These are phyloP conservation scores for Spodoptera exigua DNA, from an alignment of 2,888 invertebrate genomes.

Conservation along the genomic window DNA sequence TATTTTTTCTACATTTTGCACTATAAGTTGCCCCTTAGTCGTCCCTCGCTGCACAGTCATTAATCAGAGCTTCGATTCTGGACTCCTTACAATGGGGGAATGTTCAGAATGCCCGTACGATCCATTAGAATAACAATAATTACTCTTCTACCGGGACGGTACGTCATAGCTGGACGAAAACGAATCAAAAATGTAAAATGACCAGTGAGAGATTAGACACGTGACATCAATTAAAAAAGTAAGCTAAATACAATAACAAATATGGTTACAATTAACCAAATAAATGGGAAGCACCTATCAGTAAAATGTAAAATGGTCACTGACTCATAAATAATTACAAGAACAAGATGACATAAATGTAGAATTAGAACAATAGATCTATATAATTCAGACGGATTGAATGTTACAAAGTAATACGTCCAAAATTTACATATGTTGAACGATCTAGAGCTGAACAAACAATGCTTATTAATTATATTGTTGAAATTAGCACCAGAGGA, in stretches of 20 bases:
- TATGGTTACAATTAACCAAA: too few relatives aligned
- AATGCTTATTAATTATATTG: conserved; percentile 3
- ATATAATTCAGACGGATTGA: too few relatives aligned
- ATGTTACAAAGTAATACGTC: too few relatives aligned
- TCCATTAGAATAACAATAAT: conserved; percentile 89
- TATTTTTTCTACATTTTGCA: conserved; percentile 51
- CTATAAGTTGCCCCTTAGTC: conserved; percentile 67
- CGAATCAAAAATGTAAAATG: conserved; percentile 48
- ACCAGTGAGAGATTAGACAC: conserved; percentile 38
- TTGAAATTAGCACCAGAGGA: background rate
- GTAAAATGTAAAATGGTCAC: too few relatives aligned
- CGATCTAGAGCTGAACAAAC: conserved; percentile 14
- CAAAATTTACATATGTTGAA: conserved; percentile 4
- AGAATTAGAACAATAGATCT: too few relatives aligned
- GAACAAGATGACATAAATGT: too few relatives aligned
- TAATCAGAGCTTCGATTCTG: conserved; percentile 88
- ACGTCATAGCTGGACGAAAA: conserved; percentile 56
- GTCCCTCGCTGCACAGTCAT: conserved; percentile 86
- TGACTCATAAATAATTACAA: too few relatives aligned
- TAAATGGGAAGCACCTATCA: too few relatives aligned
- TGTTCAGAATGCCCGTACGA: conserved; percentile 83
- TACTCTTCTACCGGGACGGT: conserved; percentile 76
- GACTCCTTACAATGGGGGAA: conserved; percentile 88
- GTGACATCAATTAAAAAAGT: too few relatives aligned
- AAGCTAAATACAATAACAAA: too few relatives aligned